Conservation (phyloP, 2,113 vertebrate genomes). For the Equus przewalskii region DNA sequence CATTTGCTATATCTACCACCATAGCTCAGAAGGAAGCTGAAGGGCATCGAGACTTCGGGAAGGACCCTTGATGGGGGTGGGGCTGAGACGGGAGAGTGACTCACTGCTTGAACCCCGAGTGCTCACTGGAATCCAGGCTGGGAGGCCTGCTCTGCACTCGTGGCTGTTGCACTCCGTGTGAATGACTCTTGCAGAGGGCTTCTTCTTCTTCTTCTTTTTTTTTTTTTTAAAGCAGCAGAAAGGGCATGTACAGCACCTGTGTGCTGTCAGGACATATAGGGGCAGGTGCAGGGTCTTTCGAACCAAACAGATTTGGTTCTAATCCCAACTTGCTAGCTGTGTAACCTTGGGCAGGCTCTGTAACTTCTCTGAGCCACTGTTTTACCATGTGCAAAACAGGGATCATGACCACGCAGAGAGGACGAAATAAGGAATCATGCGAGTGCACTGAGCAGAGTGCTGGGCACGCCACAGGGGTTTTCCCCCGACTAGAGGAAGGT, state of each 20-base stretch:
- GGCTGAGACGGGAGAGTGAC: neutral
- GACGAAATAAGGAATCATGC: neutral
- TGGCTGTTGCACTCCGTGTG: accelerated
- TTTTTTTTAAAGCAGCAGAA: neutral
- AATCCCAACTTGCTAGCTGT: neutral
- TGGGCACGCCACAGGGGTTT: neutral
- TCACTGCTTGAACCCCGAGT: neutral
- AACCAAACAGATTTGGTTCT: neutral
- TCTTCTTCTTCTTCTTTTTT: neutral
- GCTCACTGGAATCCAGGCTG: neutral
- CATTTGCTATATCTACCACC: neutral
- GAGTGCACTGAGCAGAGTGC: accelerated
- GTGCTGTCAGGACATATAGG: neutral
- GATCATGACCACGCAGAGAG: too few species aligned
- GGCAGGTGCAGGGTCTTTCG: neutral
- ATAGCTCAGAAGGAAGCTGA: neutral
- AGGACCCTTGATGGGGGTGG: neutral
- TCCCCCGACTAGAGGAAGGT: neutral
- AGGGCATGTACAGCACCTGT: neutral
- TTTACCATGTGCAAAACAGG: neutral
- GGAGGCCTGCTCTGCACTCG: neutral
- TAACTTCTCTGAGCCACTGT: neutral
- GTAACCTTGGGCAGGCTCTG: neutral
- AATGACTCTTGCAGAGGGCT: neutral
- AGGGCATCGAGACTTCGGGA: neutral